Conservation (phyloP, 1,140 invertebrate species). For the Zaprionus africanus region DNA sequence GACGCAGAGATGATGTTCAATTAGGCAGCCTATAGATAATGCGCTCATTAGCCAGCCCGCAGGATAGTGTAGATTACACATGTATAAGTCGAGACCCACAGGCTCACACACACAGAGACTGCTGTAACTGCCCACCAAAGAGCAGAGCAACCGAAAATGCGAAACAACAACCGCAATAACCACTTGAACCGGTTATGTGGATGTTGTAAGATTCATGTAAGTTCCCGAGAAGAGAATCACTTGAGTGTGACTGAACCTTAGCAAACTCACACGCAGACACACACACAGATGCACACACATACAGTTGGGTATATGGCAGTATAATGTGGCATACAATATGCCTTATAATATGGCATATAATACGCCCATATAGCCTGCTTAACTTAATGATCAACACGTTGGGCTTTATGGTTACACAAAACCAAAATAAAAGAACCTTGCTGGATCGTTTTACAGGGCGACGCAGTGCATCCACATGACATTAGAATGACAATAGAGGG, state of each 20-base stretch:
- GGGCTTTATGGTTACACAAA: slow-evolving; percentile 22
- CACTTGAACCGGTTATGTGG: slow-evolving; percentile 69
- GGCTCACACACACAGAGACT: slow-evolving; percentile 11
- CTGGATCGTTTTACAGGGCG: slow-evolving; percentile 31
- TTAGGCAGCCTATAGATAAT: slow-evolving; percentile 13
- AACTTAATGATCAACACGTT: slow-evolving; percentile 48
- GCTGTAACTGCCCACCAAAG: slow-evolving; percentile 50
- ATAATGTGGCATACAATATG: slow-evolving; percentile 16
- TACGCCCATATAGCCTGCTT: slow-evolving; percentile 18
- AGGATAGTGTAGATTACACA: slow-evolving; percentile 67
- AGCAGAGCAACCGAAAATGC: slow-evolving; percentile 68
- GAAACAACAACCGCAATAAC: slow-evolving; percentile 55
- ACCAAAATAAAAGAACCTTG: slow-evolving; percentile 19
- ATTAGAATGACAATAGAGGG: slow-evolving; percentile 74
- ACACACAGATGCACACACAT: slow-evolving; percentile 8
- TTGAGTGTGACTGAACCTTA: slow-evolving; percentile 78
- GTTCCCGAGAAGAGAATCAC: slow-evolving; percentile 69
- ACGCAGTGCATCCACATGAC: slow-evolving; percentile 22
- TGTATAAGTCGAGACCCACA: slow-evolving; percentile 7
- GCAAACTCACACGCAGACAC: slow-evolving; percentile 21
- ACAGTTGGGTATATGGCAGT: not conserved
- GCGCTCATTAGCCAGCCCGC: slow-evolving; percentile 46
- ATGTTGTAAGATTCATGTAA: slow-evolving; percentile 75
- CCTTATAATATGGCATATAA: slow-evolving; percentile 22
- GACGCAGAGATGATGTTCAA: slow-evolving; percentile 2